Conservation (phyloP, 2,113 vertebrate genomes). For the Butorides virescens region DNA sequence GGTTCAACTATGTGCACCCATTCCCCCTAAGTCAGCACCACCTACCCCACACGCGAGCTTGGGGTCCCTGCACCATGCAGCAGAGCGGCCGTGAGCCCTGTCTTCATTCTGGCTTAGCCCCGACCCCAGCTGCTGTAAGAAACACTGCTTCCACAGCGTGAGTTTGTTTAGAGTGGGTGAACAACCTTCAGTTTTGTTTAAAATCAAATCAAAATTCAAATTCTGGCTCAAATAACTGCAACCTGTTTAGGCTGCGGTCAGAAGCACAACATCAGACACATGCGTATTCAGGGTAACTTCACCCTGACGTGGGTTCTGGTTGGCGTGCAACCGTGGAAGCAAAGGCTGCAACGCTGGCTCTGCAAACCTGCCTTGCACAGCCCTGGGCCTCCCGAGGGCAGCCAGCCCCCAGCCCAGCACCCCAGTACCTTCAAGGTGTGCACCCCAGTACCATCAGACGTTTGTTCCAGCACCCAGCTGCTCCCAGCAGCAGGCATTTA, state of each 20-base stretch:
- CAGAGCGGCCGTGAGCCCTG: background rate
- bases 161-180: background rate
- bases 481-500: background rate
- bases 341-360: background rate
- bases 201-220: background rate
- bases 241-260: background rate
- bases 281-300: background rate
- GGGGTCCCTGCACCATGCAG: accelerated
- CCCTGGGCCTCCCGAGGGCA: background rate
- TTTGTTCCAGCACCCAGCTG: background rate
- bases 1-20: background rate
- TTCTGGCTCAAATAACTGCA: background rate
- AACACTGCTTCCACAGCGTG: background rate
- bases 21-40: background rate
- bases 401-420: background rate
- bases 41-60: background rate
- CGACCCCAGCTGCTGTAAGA: background rate
- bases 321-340: background rate
- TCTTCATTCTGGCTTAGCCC: background rate
- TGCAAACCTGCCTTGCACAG: background rate
- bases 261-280: background rate
- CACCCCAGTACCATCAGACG: background rate
- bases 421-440: background rate
- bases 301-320: background rate
- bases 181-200: background rate